Evolutionary conservation across 2,888 invertebrate genomes (phyloP).

Genomic region (Eupithecia dodoneata): DNA sequence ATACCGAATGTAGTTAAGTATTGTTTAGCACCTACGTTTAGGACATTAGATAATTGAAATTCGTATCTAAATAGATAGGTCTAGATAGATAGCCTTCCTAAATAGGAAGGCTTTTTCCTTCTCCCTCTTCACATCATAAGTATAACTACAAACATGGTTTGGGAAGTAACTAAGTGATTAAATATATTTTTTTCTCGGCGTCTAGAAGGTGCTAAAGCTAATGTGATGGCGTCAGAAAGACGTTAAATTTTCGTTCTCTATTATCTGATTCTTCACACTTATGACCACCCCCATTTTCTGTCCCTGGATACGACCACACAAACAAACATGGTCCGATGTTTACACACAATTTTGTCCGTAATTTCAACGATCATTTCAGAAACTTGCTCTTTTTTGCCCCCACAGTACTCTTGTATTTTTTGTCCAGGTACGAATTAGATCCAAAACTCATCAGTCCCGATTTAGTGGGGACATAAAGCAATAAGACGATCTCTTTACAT

Average conservation of each 20-base stretch:
- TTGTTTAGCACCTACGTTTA: not conserved
- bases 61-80: no score
- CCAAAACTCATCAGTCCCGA: conserved; percentile 36
- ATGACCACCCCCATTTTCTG: not conserved
- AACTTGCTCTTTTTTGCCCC: conserved; percentile 33
- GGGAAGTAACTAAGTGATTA: no score
- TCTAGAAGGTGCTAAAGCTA: not conserved
- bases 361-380: conserved; percentile 35
- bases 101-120: not conserved
- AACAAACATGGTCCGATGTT: conserved; percentile 51
- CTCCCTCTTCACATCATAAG: no score
- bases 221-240: not conserved
- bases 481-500: conserved; percentile 32
- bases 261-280: not conserved
- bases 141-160: no score
- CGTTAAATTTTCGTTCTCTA: not conserved
- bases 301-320: conserved; percentile 29
- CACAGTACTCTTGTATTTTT: conserved; percentile 28
- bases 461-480: conserved; percentile 37
- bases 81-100: no score
- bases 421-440: conserved; percentile 28
- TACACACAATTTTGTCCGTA: conserved; percentile 43
- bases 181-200: no score
- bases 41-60: no score
- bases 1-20: not conserved